Percentiles rank a stretch among this genome's conserved stretches.
Evolutionary conservation across 2,113 vertebrate species (phyloP).

Genomic region (Pollachius pollachius): DNA sequence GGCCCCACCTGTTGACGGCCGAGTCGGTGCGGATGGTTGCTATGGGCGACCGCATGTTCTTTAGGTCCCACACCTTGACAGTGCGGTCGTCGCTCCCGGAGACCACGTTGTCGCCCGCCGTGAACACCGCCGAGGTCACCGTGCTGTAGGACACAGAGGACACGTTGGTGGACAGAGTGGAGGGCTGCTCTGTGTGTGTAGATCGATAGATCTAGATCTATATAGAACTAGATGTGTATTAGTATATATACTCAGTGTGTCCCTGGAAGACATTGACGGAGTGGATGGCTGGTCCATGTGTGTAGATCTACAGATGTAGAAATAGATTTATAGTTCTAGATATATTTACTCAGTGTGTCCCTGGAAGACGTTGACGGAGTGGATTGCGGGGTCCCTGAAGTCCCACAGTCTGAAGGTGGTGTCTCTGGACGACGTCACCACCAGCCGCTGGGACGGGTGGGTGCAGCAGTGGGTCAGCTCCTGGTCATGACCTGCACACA

Average conservation of each 20-base stretch:
- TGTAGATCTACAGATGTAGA: background rate
- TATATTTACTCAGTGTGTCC: constrained; percentile 93
- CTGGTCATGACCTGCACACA: constrained; percentile 88
- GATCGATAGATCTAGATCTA: too few relatives aligned
- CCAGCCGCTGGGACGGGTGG: constrained; percentile 92
- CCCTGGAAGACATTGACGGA: constrained; percentile 91
- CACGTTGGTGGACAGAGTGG: too few relatives aligned
- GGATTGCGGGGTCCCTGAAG: constrained; percentile 98
- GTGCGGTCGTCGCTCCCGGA: constrained; percentile 98
- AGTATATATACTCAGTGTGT: constrained; percentile 85
- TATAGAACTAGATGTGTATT: too few relatives aligned
- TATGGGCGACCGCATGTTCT: constrained; percentile 98
- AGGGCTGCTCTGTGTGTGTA: too few relatives aligned
- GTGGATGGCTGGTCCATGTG: background rate
- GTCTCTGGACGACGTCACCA: constrained; percentile 95
- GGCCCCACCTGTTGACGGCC: constrained; percentile 90
- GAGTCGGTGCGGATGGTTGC: constrained; percentile 98
- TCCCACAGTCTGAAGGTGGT: constrained; percentile 98
- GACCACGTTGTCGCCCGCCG: constrained; percentile 96
- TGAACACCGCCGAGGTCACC: constrained; percentile 97
- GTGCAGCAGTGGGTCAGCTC: constrained; percentile 97
- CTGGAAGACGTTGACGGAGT: constrained; percentile 98
- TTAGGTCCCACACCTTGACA: constrained; percentile 98
- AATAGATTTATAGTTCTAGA: background rate
- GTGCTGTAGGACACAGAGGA: constrained; percentile 73